phyloP scores from a whole-genome alignment of 2,113 vertebrate species.

The Larimichthys polyactis region DNA sequence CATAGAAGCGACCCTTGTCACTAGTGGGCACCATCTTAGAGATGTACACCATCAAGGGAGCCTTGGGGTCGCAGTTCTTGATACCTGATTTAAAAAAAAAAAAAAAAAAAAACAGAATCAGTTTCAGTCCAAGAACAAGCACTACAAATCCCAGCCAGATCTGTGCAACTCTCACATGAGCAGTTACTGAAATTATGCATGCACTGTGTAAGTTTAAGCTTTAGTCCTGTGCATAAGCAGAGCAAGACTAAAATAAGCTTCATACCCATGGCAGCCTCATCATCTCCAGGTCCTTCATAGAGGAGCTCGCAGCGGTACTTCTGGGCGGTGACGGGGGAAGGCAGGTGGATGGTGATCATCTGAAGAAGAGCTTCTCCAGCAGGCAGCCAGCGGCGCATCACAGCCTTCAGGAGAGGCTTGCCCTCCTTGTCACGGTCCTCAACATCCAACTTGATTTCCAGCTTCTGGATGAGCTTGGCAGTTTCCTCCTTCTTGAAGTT shows the following conservation, averaged over 20 bases:
- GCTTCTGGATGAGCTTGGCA: slow-evolving; percentile 90
- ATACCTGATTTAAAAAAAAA: slow-evolving; percentile 83
- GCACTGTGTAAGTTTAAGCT: not conserved
- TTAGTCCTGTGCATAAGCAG: not conserved
- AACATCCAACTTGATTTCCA: slow-evolving; percentile 92
- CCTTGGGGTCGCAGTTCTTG: slow-evolving; percentile 96
- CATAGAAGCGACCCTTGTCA: slow-evolving; percentile 97
- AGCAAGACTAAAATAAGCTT: not conserved
- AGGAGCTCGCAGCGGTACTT: slow-evolving; percentile 96
- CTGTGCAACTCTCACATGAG: no score
- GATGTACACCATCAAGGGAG: slow-evolving; percentile 97
- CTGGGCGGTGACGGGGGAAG: slow-evolving; percentile 96
- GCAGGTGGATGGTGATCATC: slow-evolving; percentile 98
- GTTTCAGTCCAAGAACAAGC: not conserved
- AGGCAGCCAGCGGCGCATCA: slow-evolving; percentile 97
- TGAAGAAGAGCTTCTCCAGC: slow-evolving; percentile 95
- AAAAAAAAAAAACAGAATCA: not conserved
- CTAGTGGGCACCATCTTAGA: slow-evolving; percentile 99
- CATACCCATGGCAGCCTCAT: slow-evolving; percentile 95
- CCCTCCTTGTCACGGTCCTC: slow-evolving; percentile 96
- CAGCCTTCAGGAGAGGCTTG: slow-evolving; percentile 94
- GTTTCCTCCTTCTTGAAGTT: slow-evolving; percentile 94
- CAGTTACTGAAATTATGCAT: not conserved
- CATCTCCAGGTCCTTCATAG: slow-evolving; percentile 94
- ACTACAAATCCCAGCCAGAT: not conserved